Conservation (phyloP, 2,113 vertebrate genomes). For the Aramus guarauna region DNA sequence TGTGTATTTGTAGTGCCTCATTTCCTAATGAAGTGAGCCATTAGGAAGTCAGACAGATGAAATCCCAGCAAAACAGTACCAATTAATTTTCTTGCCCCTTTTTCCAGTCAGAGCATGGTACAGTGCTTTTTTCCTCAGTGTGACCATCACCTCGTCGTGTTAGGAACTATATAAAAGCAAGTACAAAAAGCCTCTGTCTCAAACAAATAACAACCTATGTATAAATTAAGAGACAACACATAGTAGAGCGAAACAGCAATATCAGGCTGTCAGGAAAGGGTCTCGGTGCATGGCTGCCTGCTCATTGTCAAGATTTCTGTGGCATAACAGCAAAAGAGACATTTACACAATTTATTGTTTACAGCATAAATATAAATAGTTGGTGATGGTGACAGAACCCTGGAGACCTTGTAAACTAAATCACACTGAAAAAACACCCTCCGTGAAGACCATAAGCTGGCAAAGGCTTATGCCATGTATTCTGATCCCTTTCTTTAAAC, state of each 20-base stretch:
- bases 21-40: not conserved
- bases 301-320: not conserved
- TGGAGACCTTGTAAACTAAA: not conserved
- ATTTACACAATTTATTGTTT: constrained; percentile 23
- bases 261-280: not conserved
- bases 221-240: not conserved
- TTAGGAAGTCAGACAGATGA: not conserved
- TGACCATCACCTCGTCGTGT: not conserved
- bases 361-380: constrained; percentile 8
- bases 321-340: not conserved
- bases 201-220: not conserved
- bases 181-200: not conserved
- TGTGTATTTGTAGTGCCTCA: not conserved
- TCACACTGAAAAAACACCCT: not conserved
- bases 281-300: not conserved
- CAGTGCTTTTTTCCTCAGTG: not conserved
- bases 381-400: not conserved
- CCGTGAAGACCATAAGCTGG: not conserved
- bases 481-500: not conserved
- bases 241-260: not conserved
- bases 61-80: not conserved
- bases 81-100: not conserved
- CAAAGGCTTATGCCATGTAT: not conserved
- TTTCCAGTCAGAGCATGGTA: not conserved
- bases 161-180: not conserved